Evolutionary conservation across 2,113 vertebrate genomes (phyloP), one percentile per base, ranked within the genome.

Genomic region (Gopherus flavomarginatus): DNA sequence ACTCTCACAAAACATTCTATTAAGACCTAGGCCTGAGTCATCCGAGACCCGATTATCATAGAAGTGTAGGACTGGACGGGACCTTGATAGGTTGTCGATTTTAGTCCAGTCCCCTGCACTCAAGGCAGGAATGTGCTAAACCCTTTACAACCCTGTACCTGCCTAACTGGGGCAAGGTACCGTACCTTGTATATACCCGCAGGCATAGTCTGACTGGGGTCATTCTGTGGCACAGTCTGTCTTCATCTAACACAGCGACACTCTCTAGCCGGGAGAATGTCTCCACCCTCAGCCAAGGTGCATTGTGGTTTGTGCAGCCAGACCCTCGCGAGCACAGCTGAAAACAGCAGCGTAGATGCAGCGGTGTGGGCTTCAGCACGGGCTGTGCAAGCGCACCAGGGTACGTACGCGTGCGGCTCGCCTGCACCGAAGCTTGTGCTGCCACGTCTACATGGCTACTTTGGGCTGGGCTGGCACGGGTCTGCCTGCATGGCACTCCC

Each of bases 391-490:
- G 29, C 8, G 14, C 31, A 13, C 29, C 62, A 35, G 62, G 59
- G 62, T n/a, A n/a, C 8, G 14, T 3, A 7, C 13, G 1, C 29
- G 2, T 8, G 31, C 35, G 5, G 27, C 57, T 29, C 4, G 57
- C 57, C 57, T 13, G 59, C 31, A 7, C 31, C 14, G 31, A 65
- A 8, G 59, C 29, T 2, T 17, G 59, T 65, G 12, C 27, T 31
- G 14, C 65, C 31, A 19, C 3, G 17, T 6, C 65, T 19, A n/a
- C 35, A n/a, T 8, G n/a, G 65, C 65, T 19, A 6, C 65, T 69
- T 38, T 9, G 35, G 10, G 65, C 35, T 19, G 62, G 31, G 31
- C 35, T 19, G 16, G 16, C 62, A 3, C 7, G 2, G 35, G 35
- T 21, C 65, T n/a, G 35, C 17, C 65, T 11, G 17, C 35, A 8